Percentiles rank a stretch among this genome's conserved stretches.
These are phyloP conservation scores for Rhineura floridana DNA, from an alignment of 2,113 vertebrate species.

Conservation along the genomic window DNA sequence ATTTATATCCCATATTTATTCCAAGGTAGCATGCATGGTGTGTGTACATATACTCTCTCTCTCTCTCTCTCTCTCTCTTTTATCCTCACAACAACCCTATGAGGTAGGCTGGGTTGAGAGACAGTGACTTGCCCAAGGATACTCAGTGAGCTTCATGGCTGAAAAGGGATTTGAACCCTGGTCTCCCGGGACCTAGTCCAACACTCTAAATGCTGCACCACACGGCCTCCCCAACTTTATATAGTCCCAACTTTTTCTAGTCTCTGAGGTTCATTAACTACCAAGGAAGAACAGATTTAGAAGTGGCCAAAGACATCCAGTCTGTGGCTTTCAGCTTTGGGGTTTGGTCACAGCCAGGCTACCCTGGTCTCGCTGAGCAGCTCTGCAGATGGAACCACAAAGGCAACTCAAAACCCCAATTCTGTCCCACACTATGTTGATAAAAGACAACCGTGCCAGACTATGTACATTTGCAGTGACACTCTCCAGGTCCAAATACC, in stretches of 20 bases:
- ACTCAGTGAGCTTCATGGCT: too few relatives aligned
- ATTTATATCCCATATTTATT: too few relatives aligned
- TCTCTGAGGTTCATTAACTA: neutral
- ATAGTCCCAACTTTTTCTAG: neutral
- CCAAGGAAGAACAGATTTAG: neutral
- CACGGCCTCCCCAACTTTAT: too few relatives aligned
- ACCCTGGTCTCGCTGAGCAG: neutral
- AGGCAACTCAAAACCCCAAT: neutral
- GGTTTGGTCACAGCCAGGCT: neutral
- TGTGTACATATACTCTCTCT: too few relatives aligned
- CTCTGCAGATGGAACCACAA: neutral
- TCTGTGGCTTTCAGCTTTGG: neutral
- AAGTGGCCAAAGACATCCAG: neutral
- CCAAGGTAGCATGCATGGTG: too few relatives aligned
- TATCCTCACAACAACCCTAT: too few relatives aligned
- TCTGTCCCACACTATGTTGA: neutral
- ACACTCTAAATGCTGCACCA: too few relatives aligned
- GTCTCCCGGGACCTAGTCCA: too few relatives aligned
- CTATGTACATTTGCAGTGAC: neutral
- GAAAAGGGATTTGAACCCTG: too few relatives aligned
- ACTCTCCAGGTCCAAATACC: neutral
- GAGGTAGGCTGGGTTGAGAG: too few relatives aligned
- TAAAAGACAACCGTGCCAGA: neutral
- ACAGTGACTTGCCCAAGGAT: too few relatives aligned
- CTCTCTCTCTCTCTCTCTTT: too few relatives aligned